Base-by-base conservation (phyloP, 1,140 invertebrate genomes). In the Bombus polaris region DNA sequence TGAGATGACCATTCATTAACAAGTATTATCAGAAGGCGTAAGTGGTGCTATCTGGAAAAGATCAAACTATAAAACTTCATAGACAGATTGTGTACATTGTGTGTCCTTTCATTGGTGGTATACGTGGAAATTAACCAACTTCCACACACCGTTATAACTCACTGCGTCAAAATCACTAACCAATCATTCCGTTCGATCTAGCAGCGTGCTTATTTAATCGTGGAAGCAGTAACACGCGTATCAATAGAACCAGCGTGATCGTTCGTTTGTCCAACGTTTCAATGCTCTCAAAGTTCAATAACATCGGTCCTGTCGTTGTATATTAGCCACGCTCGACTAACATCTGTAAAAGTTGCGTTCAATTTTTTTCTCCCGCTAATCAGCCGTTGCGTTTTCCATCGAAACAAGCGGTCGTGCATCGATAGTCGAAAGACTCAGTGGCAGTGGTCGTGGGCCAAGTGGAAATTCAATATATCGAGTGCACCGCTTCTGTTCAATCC, bases 391-490 rank as follows among this genome's bases (percentile, higher is more conserved):
- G 74, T 79, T 76, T 62, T n/a, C 66, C 37, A 68, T 81, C 72
- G 83, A 44, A 73, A 81, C 74, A 72, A 85, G 22, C 65, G 47
- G 2, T 4, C 70, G 47, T n/a, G 68, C 42, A 35, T 42, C n/a
- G 73, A 42, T 70, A 57, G 32, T 4, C 53, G 75, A 86, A 87
- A 81, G 78, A 87, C 35, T n/a, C 5, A 15, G 28, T 77, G 62
- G 68, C 47, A 32, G 77, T 62, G 73, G 53, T 76, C 65, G 79
- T 73, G 66, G 73, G 76, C 59, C 59, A 83, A 90, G 72, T 88
- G 78, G 72, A 90, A 90, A 88, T 90, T 88, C 89, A 90, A 88
- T 86, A 90, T 73, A 88, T 82, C 82, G 59, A 86, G 66, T 78
- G 57, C 59, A 77, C 68, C 53, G 77, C 9, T 44, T 73, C 70